Base-by-base conservation (phyloP, 2,797 vertebrate species). In the Sciurus carolinensis region DNA sequence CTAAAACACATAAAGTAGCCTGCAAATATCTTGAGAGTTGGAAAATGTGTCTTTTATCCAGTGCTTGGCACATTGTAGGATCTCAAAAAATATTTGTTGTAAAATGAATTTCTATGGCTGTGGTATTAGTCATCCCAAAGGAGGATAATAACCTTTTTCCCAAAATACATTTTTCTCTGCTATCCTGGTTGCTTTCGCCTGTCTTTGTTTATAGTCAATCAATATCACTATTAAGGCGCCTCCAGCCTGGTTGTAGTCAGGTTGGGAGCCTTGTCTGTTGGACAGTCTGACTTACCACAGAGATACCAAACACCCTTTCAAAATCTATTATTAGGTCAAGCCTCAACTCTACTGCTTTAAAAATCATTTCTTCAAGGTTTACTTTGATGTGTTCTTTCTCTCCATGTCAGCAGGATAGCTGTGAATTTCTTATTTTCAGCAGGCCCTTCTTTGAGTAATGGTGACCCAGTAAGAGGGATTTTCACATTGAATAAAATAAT, bases 151-250 rank as follows among this genome's bases (percentile, higher is more conserved):
- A 96, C 84, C 91, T 94, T 93, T 95, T 91, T 9, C 81, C 96
- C 82, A 26, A 91, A 95, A 94, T 95, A 96, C 84, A 90, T 95
- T 97, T 97, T 96, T 95, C 91, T 97, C 81, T 71, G 57, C 91
- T 96, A 15, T 86, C 89, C 81, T 80, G 52, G 84, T 81, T 97
- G 52, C 57, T 62, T 91, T 84, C 9, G 42, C 39, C 92, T 95
- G 77, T 39, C 71, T 98, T 98, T 97, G 69, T 97, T 75, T 97
- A 69, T 92, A 75, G 72, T 94, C 97, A 96, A 97, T 97, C 97
- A 97, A 92, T 97, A 94, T 52, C 54, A 18, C n/a, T 95, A 33
- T 97, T 93, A 86, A 97, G 95, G 79, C 1, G 5, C 28, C 91
- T 95, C 42, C 47, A n/a, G 39, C 12, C 6, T 50, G 39, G 83